A percentile compares a stretch with the other conserved stretches of the same genome.
phyloP scores from a whole-genome alignment of 1,140 invertebrate species.

The Bicyclus anynana region DNA sequence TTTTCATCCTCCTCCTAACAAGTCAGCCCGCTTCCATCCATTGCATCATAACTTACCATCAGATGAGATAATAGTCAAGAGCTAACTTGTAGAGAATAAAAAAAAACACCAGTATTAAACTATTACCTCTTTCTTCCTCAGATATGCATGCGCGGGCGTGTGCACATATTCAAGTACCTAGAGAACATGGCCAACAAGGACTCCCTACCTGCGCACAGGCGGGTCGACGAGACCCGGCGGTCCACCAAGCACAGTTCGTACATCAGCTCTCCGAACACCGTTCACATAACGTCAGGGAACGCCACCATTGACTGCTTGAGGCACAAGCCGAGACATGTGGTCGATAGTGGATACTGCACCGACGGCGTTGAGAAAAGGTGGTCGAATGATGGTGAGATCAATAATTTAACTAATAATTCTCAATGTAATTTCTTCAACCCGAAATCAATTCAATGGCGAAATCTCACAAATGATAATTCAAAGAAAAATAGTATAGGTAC shows the following conservation, averaged over 20 bases:
- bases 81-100: too few relatives aligned
- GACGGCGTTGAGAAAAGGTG: constrained; percentile 90
- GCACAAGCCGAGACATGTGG: constrained; percentile 83
- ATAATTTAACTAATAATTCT: background rate
- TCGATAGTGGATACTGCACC: constrained; percentile 94
- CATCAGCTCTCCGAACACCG: constrained; percentile 59
- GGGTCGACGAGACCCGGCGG: constrained; percentile 73
- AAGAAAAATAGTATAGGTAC: too few relatives aligned
- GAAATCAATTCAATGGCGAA: too few relatives aligned
- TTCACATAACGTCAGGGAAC: constrained; percentile 70
- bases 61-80: too few relatives aligned
- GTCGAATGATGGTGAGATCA: constrained; percentile 84
- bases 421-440: background rate
- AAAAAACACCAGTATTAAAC: too few relatives aligned
- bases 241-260: constrained; percentile 68
- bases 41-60: too few relatives aligned
- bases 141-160: constrained; percentile 93
- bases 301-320: constrained; percentile 74
- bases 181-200: constrained; percentile 90
- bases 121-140: constrained; percentile 53
- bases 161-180: constrained; percentile 96
- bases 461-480: too few relatives aligned
- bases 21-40: too few relatives aligned
- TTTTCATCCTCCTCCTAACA: too few relatives aligned
- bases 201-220: constrained; percentile 71